Conservation (phyloP, 2,888 invertebrate genomes). For the Limnephilus rhombicus region DNA sequence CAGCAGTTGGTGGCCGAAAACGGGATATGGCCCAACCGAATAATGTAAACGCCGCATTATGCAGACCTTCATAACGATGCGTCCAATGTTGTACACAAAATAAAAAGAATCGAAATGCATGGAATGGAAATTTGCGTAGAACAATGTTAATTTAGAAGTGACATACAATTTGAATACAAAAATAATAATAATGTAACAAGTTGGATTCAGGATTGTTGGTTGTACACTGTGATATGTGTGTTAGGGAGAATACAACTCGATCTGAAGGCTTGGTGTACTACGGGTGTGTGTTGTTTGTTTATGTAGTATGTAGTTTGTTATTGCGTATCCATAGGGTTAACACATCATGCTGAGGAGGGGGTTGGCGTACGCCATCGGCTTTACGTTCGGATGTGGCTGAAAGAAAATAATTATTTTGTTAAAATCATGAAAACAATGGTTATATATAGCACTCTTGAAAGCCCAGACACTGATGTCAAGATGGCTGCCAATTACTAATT, state of each 20-base stretch:
- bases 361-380: slow-evolving; percentile 98
- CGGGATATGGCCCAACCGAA: too few relatives aligned
- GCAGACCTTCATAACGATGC: not conserved
- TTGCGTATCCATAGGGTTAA: slow-evolving; percentile 73
- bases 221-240: slow-evolving; percentile 33
- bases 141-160: too few relatives aligned
- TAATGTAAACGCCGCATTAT: too few relatives aligned
- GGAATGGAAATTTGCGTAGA: not conserved
- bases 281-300: not conserved
- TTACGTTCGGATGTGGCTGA: slow-evolving; percentile 97
- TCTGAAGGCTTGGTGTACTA: slow-evolving; percentile 39
- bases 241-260: not conserved
- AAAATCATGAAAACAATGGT: not conserved
- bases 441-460: too few relatives aligned
- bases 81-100: not conserved
- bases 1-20: too few relatives aligned
- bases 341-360: slow-evolving; percentile 88
- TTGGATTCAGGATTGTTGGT: slow-evolving; percentile 15
- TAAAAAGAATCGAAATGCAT: not conserved
- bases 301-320: slow-evolving; percentile 34
- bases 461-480: not conserved
- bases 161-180: too few relatives aligned
- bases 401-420: slow-evolving; percentile 70
- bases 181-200: slow-evolving; percentile 33
- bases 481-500: not conserved